These are phyloP conservation scores for Orientallactaga sibirica DNA, from an alignment of 2,797 vertebrate genomes.

Conservation along the genomic window DNA sequence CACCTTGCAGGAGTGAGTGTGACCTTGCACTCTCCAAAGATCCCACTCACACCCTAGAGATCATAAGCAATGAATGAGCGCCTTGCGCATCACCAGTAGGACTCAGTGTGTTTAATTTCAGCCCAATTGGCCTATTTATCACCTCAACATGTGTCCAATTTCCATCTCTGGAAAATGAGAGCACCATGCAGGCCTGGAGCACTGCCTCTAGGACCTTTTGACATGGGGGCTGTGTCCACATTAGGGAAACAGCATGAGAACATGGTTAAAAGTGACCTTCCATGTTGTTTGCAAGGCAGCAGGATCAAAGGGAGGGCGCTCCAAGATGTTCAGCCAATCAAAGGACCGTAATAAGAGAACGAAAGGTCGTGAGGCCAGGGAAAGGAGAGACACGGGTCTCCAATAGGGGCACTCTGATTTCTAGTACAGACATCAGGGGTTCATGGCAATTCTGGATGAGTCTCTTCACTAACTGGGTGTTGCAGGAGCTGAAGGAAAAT, in stretches of 20 bases:
- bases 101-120: not conserved
- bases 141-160: not conserved
- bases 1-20: not conserved
- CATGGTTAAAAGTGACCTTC: not conserved
- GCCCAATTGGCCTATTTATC: not conserved
- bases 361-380: not conserved
- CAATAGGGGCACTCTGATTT: not conserved
- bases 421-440: not conserved
- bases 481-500: not conserved
- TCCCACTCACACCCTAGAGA: not conserved
- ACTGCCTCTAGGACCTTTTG: not conserved
- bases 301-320: not conserved
- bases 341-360: not conserved
- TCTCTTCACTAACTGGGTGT: not conserved
- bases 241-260: not conserved
- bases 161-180: constrained; percentile 20
- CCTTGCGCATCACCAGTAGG: not conserved
- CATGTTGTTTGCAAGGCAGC: not conserved
- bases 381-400: not conserved
- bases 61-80: not conserved
- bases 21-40: not conserved
- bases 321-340: not conserved
- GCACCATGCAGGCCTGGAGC: not conserved
- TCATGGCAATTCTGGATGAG: not conserved
- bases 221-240: not conserved